Percentiles rank a stretch among this genome's conserved stretches.
phyloP scores from a whole-genome alignment of 2,888 invertebrate genomes.

The Epirrhoe tristata region DNA sequence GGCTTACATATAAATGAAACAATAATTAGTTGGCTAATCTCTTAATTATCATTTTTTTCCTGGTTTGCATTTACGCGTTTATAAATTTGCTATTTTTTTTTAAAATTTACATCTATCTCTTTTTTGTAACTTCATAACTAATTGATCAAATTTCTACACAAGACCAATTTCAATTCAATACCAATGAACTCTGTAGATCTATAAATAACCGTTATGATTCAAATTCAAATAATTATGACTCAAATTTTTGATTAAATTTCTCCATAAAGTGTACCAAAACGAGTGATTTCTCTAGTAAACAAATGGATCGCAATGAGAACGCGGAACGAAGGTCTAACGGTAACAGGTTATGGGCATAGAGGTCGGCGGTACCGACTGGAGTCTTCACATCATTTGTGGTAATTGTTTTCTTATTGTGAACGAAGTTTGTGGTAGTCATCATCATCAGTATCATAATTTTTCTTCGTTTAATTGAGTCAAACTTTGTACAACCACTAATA shows the following conservation, averaged over 20 bases:
- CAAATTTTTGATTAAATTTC: neutral
- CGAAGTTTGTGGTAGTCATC: neutral
- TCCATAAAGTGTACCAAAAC: neutral
- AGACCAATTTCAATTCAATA: no score
- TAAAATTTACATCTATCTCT: no score
- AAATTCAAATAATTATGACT: no score
- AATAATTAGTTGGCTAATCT: neutral
- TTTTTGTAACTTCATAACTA: no score
- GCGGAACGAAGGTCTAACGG: conserved; percentile 52
- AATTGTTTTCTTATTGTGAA: conserved; percentile 1
- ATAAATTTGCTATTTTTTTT: no score
- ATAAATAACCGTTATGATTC: no score
- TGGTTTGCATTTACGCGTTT: no score
- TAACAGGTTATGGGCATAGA: conserved; percentile 54
- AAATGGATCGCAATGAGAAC: conserved; percentile 52
- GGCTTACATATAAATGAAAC: neutral
- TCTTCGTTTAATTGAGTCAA: neutral
- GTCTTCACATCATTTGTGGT: conserved; percentile 13
- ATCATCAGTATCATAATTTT: neutral
- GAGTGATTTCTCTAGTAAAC: conserved; percentile 39
- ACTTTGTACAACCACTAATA: neutral
- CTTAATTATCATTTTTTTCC: neutral
- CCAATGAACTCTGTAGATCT: no score
- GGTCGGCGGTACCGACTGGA: conserved; percentile 51
- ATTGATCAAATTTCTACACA: no score